Conservation (phyloP, 2,797 vertebrate genomes). For the Phyllotis vaccarum region DNA sequence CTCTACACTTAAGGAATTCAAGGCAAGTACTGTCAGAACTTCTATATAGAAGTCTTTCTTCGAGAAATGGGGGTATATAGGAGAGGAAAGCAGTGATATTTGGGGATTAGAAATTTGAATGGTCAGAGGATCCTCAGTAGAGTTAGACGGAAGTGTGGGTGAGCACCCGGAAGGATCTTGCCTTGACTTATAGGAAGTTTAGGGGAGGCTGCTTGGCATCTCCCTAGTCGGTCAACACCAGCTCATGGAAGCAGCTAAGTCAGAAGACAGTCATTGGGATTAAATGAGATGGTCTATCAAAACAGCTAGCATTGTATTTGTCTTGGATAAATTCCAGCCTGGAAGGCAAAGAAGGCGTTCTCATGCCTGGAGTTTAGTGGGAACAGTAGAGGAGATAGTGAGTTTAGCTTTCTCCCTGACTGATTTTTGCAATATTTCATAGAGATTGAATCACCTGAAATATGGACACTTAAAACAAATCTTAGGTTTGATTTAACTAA, state of each 20-base stretch:
- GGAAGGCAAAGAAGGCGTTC: not conserved
- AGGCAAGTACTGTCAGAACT: not conserved
- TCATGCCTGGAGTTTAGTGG: not conserved
- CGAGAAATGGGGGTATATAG: not conserved
- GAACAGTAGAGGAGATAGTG: not conserved
- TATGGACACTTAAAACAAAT: not conserved
- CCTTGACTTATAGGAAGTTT: not conserved
- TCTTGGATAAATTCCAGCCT: not conserved
- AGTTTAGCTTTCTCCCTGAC: not conserved
- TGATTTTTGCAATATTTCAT: slow-evolving; percentile 2
- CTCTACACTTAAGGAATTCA: not conserved
- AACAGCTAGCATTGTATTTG: not conserved
- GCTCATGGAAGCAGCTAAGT: not conserved
- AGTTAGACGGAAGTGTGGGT: not conserved
- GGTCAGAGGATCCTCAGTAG: not conserved
- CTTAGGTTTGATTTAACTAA: slow-evolving; percentile 52
- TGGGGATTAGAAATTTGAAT: not conserved
- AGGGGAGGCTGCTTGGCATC: not conserved
- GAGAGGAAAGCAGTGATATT: not conserved
- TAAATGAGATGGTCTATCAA: not conserved
- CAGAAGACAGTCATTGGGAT: not conserved
- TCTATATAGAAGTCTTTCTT: slow-evolving; percentile 9
- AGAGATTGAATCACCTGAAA: not conserved
- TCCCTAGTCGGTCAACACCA: slow-evolving; percentile 12
- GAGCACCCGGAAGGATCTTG: not conserved